Evolutionary conservation across 2,113 vertebrate species (phyloP).

Genomic region (Theristicus caerulescens): DNA sequence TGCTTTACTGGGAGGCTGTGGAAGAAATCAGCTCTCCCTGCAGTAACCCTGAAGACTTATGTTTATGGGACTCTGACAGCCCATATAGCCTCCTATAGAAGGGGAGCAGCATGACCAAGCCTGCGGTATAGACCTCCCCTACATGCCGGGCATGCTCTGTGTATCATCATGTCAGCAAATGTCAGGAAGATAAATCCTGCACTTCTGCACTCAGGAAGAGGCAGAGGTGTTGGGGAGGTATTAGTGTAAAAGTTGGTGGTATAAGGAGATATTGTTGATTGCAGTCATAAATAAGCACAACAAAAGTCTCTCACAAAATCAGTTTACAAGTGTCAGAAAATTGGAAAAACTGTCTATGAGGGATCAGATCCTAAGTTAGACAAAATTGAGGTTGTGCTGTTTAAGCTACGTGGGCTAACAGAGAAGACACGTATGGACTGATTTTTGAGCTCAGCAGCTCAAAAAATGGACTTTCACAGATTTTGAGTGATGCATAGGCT

Average conservation of each 20-base stretch:
- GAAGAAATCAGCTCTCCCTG: neutral
- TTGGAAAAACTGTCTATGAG: neutral
- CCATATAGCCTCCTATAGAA: neutral
- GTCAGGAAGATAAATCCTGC: neutral
- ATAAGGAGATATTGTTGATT: neutral
- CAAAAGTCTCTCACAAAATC: neutral
- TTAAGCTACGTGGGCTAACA: neutral
- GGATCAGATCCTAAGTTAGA: neutral
- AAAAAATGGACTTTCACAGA: neutral
- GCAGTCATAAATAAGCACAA: neutral
- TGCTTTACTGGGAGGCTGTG: neutral
- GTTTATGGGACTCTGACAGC: neutral
- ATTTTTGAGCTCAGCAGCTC: neutral
- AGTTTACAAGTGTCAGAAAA: neutral
- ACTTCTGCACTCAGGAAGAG: neutral
- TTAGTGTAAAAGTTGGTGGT: neutral
- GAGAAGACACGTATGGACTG: rapidly evolving
- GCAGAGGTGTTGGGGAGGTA: neutral
- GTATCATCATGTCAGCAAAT: neutral
- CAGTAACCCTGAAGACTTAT: neutral
- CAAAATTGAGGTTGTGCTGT: neutral
- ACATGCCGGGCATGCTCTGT: rapidly evolving
- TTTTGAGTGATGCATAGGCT: neutral
- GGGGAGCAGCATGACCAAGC: rapidly evolving
- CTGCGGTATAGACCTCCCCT: neutral